These are phyloP conservation scores for Papilio polyxenes DNA, from an alignment of 1,140 invertebrate genomes.

Conservation along the genomic window DNA sequence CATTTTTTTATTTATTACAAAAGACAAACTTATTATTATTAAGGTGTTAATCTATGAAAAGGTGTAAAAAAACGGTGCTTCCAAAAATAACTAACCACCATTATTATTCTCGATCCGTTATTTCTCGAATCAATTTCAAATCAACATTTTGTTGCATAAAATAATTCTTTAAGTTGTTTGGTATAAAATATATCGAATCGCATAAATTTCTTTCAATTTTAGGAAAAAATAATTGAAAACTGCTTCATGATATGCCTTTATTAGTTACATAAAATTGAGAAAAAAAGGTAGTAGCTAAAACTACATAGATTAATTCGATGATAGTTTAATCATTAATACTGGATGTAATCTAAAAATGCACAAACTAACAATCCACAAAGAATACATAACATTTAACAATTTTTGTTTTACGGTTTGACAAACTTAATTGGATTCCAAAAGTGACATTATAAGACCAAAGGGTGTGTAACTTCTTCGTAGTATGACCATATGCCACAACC, in stretches of 20 bases:
- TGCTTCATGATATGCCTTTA: constrained; percentile 12
- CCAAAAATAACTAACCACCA: too few relatives aligned
- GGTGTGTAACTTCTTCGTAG: too few relatives aligned
- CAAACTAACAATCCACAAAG: background rate
- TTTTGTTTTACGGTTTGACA: background rate
- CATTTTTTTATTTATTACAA: too few relatives aligned
- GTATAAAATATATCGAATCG: background rate
- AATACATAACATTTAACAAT: background rate
- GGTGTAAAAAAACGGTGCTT: too few relatives aligned
- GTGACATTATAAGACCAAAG: background rate
- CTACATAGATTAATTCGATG: background rate
- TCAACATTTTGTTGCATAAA: too few relatives aligned
- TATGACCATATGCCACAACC: background rate
- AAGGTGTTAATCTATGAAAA: background rate
- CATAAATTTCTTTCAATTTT: background rate
- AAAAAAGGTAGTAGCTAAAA: background rate
- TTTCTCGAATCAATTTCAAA: too few relatives aligned
- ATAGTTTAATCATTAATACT: background rate
- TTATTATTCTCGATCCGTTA: too few relatives aligned
- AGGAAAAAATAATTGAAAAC: background rate
- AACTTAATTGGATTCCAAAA: background rate
- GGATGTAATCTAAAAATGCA: background rate
- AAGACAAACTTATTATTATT: too few relatives aligned
- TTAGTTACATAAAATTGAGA: constrained; percentile 15
- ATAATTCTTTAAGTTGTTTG: background rate